Evolutionary conservation across 2,888 invertebrate genomes (phyloP), one percentile per base, ranked within the genome.

Genomic region (Deilephila porcellus): DNA sequence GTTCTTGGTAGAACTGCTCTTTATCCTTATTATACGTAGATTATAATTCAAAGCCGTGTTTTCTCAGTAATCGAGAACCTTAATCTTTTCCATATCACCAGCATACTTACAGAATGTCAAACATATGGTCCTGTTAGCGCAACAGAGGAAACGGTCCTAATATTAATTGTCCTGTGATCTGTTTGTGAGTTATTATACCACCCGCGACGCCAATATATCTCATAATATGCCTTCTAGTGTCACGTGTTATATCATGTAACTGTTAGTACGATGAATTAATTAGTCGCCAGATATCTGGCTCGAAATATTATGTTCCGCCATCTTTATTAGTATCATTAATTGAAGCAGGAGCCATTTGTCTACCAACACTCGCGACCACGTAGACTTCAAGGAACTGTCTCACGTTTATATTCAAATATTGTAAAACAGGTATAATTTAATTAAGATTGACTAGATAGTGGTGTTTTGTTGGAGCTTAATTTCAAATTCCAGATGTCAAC

Each of bases 361-460:
- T 52, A 52, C 19, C 63, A 19, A 52, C 52, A 67, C 52, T 52
- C 8, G 17, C 25, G 25, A 45, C n/a, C 52, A 67, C 67, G 52
- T 52, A 67, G 32, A 52, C 20, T 67, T 45, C 52, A 45, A 67
- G 67, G 67, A 67, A 67, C 52, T 67, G 45, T 67, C 45, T 52
- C 25, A 64, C 6, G n/a, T 64, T 64, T 20, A 20, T 20, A 64
- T 64, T 45, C 45, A 64, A 45, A 20, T n/a, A 64, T 64, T 64
- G 64, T 64, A 45, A 63, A n/a, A 37, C 63, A 19, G 32, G 25
- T 45, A n/a, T 25, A 29, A 64, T 45, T 64, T 64, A 64, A 64
- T 64, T 64, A 45, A 64, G 37, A 64, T 45, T 45, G 1, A 45
- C 63, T 34, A 34, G n/a, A 45, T 45, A 45, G 45, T n/a, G 34